Percentiles rank a stretch among this genome's conserved stretches.
These are phyloP conservation scores for Leuctra nigra DNA, from an alignment of 2,888 invertebrate species.

Conservation along the genomic window DNA sequence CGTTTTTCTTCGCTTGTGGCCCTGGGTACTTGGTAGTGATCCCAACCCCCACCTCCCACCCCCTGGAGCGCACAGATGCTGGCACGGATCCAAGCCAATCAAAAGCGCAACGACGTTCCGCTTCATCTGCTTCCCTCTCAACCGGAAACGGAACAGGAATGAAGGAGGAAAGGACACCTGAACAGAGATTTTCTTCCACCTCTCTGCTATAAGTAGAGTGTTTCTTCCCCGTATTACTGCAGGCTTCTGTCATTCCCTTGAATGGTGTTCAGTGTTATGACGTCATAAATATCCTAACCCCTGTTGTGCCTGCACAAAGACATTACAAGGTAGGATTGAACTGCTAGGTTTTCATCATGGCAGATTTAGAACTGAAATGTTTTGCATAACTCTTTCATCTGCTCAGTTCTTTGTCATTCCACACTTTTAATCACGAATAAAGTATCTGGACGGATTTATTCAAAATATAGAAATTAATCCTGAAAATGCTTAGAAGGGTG, in stretches of 20 bases:
- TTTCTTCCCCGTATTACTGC: neutral
- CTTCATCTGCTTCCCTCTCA: neutral
- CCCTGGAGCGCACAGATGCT: neutral
- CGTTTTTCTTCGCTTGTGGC: too few relatives aligned
- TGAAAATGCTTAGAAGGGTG: too few relatives aligned
- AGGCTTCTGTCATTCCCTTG: neutral
- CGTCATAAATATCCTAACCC: neutral
- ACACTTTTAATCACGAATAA: too few relatives aligned
- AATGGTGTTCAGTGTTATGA: neutral
- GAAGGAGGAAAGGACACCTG: neutral
- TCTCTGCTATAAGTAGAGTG: too few relatives aligned
- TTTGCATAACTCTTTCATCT: too few relatives aligned
- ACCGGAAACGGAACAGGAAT: neutral
- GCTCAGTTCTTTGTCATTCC: too few relatives aligned
- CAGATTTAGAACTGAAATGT: too few relatives aligned
- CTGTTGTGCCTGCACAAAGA: too few relatives aligned
- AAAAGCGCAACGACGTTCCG: neutral
- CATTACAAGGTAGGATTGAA: too few relatives aligned
- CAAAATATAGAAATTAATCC: too few relatives aligned
- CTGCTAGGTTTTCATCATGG: too few relatives aligned
- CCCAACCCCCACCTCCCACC: neutral
- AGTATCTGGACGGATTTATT: too few relatives aligned
- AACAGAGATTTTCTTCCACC: neutral
- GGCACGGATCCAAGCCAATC: neutral
- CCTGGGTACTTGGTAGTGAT: neutral